Base-by-base conservation (phyloP, 2,888 invertebrate genomes). In the Drosophila quinaria region DNA sequence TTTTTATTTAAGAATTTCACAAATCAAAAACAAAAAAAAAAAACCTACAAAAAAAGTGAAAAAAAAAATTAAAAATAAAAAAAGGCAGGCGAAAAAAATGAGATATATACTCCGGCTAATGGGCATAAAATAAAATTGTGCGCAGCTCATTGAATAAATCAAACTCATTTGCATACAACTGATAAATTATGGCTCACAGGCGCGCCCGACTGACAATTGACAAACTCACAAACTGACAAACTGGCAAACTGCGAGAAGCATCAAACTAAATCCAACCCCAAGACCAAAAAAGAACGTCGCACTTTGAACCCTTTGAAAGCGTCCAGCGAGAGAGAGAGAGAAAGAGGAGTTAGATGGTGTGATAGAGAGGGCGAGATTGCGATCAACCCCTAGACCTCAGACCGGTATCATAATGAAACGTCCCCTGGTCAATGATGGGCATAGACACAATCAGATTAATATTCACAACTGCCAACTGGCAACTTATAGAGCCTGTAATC, bases 91-190 rank as follows among this genome's bases (percentile, higher is more conserved):
- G 9, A 19, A 35, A 50, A 33, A 17, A 56, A 37, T 52, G 64
- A 31, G 62, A 62, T 66, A 68, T 62, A 52, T 50, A 49, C 35
- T 31, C 72, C 41, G 69, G 60, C 75, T 76, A 76, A 76, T 76
- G 77, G 77, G 65, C 70, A 74, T 63, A 60, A 77, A 76, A 78
- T 83, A 72, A 80, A 83, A 86, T 84, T 88, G 80, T 80, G 85
- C 86, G 79, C 85, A 83, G 85, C 88, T 89, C 89, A 87, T 87
- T 87, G 89, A 89, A 87, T 88, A 87, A 86, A 87, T 87, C 87
- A 89, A 89, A 89, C 89, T 87, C 85, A 87, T 87, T 87, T 87
- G 87, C 87, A 87, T 87, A 87, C 76, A 73, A 74, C 87, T 83
- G 87, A 87, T 87, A 87, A 87, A 87, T 87, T 89, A 87, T 79